phyloP scores from a whole-genome alignment of 2,888 invertebrate species.

The Allophyes oxyacanthae region DNA sequence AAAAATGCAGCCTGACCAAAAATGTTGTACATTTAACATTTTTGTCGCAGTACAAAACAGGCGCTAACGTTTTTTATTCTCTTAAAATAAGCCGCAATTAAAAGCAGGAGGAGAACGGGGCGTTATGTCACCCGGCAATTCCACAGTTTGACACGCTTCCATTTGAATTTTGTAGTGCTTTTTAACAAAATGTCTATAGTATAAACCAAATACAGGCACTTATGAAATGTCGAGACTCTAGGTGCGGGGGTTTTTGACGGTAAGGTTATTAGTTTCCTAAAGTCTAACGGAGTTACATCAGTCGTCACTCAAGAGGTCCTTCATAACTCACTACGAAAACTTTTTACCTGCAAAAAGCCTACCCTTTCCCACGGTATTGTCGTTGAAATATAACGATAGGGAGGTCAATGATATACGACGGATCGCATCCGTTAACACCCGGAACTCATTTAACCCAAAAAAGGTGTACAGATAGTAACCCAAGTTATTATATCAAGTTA shows the following conservation, averaged over 20 bases:
- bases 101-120: constrained; percentile 27
- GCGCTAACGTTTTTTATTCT: constrained; percentile 37
- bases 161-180: background rate
- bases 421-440: background rate
- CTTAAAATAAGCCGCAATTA: constrained; percentile 45
- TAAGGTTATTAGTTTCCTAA: too few relatives aligned
- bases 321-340: too few relatives aligned
- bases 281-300: too few relatives aligned
- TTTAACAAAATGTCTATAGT: background rate
- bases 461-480: background rate
- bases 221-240: too few relatives aligned
- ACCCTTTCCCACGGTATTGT: too few relatives aligned
- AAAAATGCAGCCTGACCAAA: background rate
- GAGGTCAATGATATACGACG: background rate
- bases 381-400: background rate
- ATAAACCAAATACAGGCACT: too few relatives aligned
- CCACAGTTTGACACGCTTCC: constrained; percentile 29
- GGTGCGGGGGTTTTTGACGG: too few relatives aligned
- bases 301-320: too few relatives aligned
- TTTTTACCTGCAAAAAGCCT: too few relatives aligned
- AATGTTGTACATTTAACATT: constrained; percentile 23
- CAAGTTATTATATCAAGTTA: too few relatives aligned
- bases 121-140: constrained; percentile 24
- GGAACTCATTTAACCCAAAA: background rate
- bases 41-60: constrained; percentile 40